These are phyloP conservation scores for Euura lappo DNA, from an alignment of 1,140 invertebrate species.

Conservation along the genomic window DNA sequence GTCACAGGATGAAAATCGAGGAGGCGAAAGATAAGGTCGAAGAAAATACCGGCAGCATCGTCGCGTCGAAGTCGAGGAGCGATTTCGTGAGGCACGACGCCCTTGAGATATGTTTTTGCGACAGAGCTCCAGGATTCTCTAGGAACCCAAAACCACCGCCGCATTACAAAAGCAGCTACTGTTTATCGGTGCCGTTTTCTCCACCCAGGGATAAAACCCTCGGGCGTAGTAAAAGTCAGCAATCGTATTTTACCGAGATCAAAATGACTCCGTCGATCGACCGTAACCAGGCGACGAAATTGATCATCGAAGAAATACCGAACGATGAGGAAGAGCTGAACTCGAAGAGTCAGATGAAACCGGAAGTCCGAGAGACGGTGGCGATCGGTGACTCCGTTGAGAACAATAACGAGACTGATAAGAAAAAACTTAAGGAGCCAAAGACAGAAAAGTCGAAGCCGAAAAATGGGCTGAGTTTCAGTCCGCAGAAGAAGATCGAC, in stretches of 20 bases:
- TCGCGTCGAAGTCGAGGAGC: background rate
- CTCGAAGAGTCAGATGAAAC: background rate
- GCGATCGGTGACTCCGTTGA: background rate
- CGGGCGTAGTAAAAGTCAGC: conserved; percentile 9
- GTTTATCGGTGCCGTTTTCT: conserved; percentile 16
- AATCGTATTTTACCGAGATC: conserved; percentile 32
- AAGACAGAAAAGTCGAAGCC: background rate
- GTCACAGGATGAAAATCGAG: conserved; percentile 41
- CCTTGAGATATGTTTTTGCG: conserved; percentile 35
- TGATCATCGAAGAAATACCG: conserved; percentile 39
- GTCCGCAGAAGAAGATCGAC: conserved; percentile 5
- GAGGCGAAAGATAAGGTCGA: conserved; percentile 17
- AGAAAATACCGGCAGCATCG: background rate
- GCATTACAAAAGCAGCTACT: conserved; percentile 38
- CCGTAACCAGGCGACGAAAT: conserved; percentile 15
- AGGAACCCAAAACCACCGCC: conserved; percentile 28
- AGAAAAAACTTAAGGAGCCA: conserved; percentile 8
- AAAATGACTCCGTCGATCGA: background rate
- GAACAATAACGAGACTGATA: background rate
- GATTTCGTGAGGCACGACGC: background rate
- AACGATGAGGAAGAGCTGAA: conserved; percentile 18
- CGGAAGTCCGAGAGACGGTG: too few relatives aligned
- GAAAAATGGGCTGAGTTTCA: background rate
- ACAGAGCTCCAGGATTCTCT: conserved; percentile 38
- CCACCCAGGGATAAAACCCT: background rate